A percentile compares a stretch with the other conserved stretches of the same genome.
These are phyloP conservation scores for Oryzias dopingdopingensis DNA, from an alignment of 2,797 vertebrate species.

Conservation along the genomic window DNA sequence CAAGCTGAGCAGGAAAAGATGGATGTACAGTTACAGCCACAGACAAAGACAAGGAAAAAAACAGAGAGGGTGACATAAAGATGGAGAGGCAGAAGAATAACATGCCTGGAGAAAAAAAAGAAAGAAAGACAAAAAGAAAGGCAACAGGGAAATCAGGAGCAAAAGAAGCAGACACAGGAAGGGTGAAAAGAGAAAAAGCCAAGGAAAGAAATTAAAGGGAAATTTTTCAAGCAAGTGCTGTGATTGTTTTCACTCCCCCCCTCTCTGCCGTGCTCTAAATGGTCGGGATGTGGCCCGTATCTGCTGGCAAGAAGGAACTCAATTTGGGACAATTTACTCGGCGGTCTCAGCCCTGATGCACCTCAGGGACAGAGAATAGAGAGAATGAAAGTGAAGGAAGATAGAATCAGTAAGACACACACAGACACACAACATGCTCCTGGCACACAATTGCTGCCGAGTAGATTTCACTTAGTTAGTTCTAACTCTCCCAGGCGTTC, in stretches of 20 bases:
- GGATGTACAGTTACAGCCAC: conserved; percentile 59
- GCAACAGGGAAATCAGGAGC: conserved; percentile 62
- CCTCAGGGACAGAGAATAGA: conserved; percentile 92
- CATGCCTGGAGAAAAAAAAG: conserved; percentile 34
- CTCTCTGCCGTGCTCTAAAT: conserved; percentile 73
- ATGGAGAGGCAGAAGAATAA: conserved; percentile 57
- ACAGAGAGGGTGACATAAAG: conserved; percentile 57
- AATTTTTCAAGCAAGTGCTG: conserved; percentile 85
- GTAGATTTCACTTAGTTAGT: conserved; percentile 97
- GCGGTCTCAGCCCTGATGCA: conserved; percentile 91
- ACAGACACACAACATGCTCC: conserved; percentile 38
- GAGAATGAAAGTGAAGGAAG: conserved; percentile 98
- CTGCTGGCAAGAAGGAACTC: conserved; percentile 93
- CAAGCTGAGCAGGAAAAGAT: conserved; percentile 51
- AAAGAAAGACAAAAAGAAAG: conserved; percentile 43
- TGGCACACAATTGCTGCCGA: conserved; percentile 89
- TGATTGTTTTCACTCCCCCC: conserved; percentile 82
- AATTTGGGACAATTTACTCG: conserved; percentile 99
- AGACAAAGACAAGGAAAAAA: conserved; percentile 66
- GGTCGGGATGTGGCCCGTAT: conserved; percentile 91
- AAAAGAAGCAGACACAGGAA: conserved; percentile 41
- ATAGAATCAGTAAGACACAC: conserved; percentile 90
- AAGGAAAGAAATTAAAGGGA: conserved; percentile 71
- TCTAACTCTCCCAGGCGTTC: conserved; percentile 91
- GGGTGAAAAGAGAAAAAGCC: conserved; percentile 47